These are phyloP conservation scores for Probaryconus sp. DNA, from an alignment of 1,140 invertebrate species.

Conservation along the genomic window DNA sequence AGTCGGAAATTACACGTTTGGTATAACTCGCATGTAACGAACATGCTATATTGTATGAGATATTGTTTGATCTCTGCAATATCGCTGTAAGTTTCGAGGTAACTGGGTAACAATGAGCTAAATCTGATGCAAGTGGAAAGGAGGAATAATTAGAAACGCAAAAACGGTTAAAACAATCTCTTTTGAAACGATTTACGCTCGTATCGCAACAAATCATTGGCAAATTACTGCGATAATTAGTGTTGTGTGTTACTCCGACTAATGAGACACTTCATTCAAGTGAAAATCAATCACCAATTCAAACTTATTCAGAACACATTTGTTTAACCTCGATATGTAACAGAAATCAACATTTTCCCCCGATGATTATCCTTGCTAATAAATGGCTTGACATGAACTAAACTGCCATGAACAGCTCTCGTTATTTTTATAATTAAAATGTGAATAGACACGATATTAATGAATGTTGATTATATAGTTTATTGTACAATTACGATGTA, in stretches of 20 bases:
- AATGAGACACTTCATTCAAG: constrained; percentile 34
- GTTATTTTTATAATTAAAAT: too few species aligned
- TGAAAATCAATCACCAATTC: constrained; percentile 36
- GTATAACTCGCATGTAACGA: constrained; percentile 55
- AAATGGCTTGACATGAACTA: too few species aligned
- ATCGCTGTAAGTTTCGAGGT: constrained; percentile 42
- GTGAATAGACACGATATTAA: too few species aligned
- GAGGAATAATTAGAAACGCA: constrained; percentile 28
- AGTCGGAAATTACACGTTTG: constrained; percentile 61
- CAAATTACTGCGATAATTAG: constrained; percentile 39
- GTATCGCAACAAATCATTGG: too few species aligned
- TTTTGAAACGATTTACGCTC: too few species aligned
- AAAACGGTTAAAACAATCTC: constrained; percentile 9
- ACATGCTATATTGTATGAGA: constrained; percentile 58
- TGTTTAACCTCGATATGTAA: too few species aligned
- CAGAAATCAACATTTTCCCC: too few species aligned
- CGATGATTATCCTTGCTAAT: too few species aligned
- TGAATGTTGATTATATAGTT: too few species aligned
- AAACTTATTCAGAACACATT: not conserved
- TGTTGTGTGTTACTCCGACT: constrained; percentile 21
- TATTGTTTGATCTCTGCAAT: constrained; percentile 59
- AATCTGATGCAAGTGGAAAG: constrained; percentile 11
- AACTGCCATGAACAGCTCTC: too few species aligned
- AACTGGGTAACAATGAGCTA: constrained; percentile 36
- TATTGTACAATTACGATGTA: too few species aligned